Conservation (phyloP, 1,140 invertebrate genomes). For the Rhyacophila brunnea region DNA sequence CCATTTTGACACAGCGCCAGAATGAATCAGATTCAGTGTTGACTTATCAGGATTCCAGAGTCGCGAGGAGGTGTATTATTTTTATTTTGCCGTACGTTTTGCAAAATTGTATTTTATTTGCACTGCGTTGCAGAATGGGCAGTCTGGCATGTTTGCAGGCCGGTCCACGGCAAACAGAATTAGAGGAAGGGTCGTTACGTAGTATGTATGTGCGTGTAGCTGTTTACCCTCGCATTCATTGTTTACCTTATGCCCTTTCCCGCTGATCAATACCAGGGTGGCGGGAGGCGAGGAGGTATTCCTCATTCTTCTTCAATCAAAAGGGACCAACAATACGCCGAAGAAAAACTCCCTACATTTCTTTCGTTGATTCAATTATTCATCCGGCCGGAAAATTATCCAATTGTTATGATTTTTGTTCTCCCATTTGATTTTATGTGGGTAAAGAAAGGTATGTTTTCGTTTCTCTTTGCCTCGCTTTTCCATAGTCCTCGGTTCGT, state of each 20-base stretch:
- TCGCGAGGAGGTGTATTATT: constrained; percentile 5
- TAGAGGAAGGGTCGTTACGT: constrained; percentile 31
- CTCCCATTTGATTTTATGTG: constrained; percentile 27
- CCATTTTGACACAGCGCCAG: not conserved
- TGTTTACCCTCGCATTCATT: constrained; percentile 37
- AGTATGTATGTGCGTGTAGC: constrained; percentile 29
- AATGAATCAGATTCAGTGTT: constrained; percentile 7
- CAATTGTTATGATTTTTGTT: constrained; percentile 37
- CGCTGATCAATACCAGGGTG: constrained; percentile 33
- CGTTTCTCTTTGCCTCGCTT: not conserved
- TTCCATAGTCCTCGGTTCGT: not conserved
- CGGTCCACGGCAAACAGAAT: constrained; percentile 35
- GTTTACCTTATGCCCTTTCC: constrained; percentile 37
- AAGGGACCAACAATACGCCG: constrained; percentile 23
- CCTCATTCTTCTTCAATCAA: constrained; percentile 29
- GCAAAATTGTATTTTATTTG: constrained; percentile 37
- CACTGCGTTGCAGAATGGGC: constrained; percentile 32
- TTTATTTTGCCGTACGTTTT: constrained; percentile 21
- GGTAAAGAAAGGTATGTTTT: constrained; percentile 8
- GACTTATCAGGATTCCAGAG: constrained; percentile 8
- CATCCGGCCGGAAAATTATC: constrained; percentile 37
- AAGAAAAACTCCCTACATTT: constrained; percentile 18
- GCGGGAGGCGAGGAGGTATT: constrained; percentile 15
- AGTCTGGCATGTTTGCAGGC: constrained; percentile 31
- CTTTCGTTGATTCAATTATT: constrained; percentile 37